Percentiles rank a stretch among this genome's conserved stretches.
Conservation (phyloP, 2,888 invertebrate genomes). For the Rhamphomyia laevipes region DNA sequence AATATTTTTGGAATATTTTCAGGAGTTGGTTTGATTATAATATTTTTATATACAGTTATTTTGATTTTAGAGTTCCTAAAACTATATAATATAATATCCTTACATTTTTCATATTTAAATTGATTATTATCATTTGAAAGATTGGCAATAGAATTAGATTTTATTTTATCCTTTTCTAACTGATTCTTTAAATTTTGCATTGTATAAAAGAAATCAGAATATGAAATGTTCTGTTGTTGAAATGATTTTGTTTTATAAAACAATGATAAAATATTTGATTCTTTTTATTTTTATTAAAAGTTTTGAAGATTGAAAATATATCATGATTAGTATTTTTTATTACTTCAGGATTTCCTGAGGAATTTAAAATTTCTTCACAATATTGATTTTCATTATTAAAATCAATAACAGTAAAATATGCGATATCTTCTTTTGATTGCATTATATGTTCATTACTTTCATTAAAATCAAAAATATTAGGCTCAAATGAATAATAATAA, state of each 20-base stretch:
- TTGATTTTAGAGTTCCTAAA: constrained; percentile 5
- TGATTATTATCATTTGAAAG: constrained; percentile 4
- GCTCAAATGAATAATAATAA: constrained; percentile 2
- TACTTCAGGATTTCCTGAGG: neutral
- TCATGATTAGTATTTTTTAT: constrained; percentile 3
- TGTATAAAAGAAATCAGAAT: constrained; percentile 6
- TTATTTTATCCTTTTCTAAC: constrained; percentile 3
- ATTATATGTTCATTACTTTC: neutral
- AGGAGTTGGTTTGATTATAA: neutral
- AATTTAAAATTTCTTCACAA: too few relatives aligned
- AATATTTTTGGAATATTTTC: constrained; percentile 9
- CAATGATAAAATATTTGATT: constrained; percentile 8
- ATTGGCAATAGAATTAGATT: constrained; percentile 5
- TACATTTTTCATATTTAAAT: constrained; percentile 8
- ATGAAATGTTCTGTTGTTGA: constrained; percentile 1
- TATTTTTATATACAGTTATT: neutral
- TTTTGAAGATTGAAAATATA: constrained; percentile 9
- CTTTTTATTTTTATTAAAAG: neutral
- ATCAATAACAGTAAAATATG: constrained; percentile 2
- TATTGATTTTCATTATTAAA: neutral
- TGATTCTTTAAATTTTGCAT: constrained; percentile 3
- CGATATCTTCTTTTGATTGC: neutral
- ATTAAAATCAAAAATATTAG: constrained; percentile 3
- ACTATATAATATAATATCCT: constrained; percentile 1
- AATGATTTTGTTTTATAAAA: constrained; percentile 9